Base-by-base conservation (phyloP, 2,113 vertebrate species). In the Aegypius monachus region DNA sequence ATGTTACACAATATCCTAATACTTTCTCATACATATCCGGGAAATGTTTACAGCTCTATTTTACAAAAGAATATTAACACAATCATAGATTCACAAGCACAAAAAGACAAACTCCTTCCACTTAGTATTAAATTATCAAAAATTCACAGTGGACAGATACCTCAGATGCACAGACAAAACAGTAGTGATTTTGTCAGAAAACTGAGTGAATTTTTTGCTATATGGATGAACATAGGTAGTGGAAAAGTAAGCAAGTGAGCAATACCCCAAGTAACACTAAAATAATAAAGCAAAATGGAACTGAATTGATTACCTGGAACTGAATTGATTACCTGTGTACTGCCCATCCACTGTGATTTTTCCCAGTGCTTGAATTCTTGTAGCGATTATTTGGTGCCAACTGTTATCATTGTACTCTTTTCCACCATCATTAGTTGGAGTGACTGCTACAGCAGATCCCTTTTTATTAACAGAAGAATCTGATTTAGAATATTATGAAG, bases 321-420 rank as follows among this genome's bases (percentile, higher is more conserved):
- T 66, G 7, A 40, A 53, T 65, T 59, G 47, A 95, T 98, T 98
- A 99, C 99, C 99, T 97, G 96, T 98, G 95, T 98, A 99, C 95
- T 98, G 98, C 88, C 98, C 98, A 95, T 99, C 98, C 34, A 99
- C 98, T 93, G 98, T 98, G 97, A 99, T 99, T 59, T 98, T 98
- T 98, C 99, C 99, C 77, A 98, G 96, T 85, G 98, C 98, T 95
- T 98, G 98, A 93, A 97, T 97, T 97, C 99, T 98, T 56, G 97
- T 98, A 94, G 98, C 98, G 91, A 97, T 97, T 95, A 99, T 92
- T 89, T 98, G 98, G 94, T 99, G 99, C 99, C 99, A 99, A 74
- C 97, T 98, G 72, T 98, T 98, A 94, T 99, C 99, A 45, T 97
- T 99, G 81, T 99, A 99, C 50, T 79, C 93, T 96, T 96, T 98